Conservation (phyloP, 2,797 vertebrate genomes). For the Streptopelia turtur region DNA sequence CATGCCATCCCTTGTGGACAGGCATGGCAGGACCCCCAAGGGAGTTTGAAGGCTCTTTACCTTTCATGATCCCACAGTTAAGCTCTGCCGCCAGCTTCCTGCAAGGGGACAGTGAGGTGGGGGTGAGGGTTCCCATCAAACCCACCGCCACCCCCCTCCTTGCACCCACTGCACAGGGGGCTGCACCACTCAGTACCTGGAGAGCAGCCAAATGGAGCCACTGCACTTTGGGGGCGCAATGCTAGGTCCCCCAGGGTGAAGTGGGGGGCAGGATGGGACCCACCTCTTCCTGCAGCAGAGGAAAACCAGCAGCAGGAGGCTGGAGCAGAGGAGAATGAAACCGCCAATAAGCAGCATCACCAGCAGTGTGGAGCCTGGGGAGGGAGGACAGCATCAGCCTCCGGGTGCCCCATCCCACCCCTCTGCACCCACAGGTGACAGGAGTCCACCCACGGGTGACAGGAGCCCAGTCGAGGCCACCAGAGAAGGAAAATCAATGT, state of each 20-base stretch:
- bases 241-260: fast-evolving
- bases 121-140: neutral
- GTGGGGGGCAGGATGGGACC: neutral
- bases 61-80: slow-evolving; percentile 77
- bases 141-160: neutral
- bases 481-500: neutral
- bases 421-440: neutral
- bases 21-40: neutral
- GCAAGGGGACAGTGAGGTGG: neutral
- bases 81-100: slow-evolving; percentile 80
- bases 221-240: neutral
- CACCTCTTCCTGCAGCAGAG: slow-evolving; percentile 87
- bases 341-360: slow-evolving; percentile 82
- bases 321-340: slow-evolving; percentile 79
- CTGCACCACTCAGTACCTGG: fast-evolving
- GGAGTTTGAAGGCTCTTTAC: slow-evolving; percentile 62
- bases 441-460: neutral
- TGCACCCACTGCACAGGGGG: fast-evolving
- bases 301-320: slow-evolving; percentile 81
- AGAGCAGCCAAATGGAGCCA: neutral
- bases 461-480: neutral
- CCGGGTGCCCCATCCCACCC: fast-evolving
- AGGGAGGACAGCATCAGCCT: neutral
- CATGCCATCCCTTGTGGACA: neutral
- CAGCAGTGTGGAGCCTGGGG: slow-evolving; percentile 80